Evolutionary conservation across 2,888 invertebrate genomes (phyloP).

Genomic region (Sinhomidia bicolor): DNA sequence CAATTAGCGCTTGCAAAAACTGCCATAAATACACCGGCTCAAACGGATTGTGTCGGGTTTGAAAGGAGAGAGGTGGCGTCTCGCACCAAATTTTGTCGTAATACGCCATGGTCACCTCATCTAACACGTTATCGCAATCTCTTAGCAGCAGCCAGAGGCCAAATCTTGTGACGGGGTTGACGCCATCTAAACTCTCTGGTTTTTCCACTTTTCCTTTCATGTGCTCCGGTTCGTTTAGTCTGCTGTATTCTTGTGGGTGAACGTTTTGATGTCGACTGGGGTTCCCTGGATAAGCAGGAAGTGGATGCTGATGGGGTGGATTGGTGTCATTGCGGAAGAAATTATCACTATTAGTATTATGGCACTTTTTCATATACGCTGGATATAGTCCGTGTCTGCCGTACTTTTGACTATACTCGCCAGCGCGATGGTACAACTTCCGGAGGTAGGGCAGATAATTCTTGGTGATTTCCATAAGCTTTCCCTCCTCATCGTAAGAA

Average conservation of each 20-base stretch:
- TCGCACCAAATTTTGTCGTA: slow-evolving; percentile 77
- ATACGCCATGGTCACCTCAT: slow-evolving; percentile 75
- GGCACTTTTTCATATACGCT: slow-evolving; percentile 67
- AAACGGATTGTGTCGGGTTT: slow-evolving; percentile 78
- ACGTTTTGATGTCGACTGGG: neutral
- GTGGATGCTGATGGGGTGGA: no score
- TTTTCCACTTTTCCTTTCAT: slow-evolving; percentile 67
- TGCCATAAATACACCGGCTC: slow-evolving; percentile 79
- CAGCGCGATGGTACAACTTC: slow-evolving; percentile 76
- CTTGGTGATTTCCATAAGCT: slow-evolving; percentile 55
- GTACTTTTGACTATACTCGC: slow-evolving; percentile 74
- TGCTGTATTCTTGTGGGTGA: slow-evolving; percentile 36
- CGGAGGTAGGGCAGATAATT: slow-evolving; percentile 65
- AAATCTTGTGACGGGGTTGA: slow-evolving; percentile 74
- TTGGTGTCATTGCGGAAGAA: no score
- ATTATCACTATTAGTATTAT: no score
- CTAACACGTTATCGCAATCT: slow-evolving; percentile 71
- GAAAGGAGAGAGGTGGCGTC: slow-evolving; percentile 75
- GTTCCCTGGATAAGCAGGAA: neutral
- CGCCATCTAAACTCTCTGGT: slow-evolving; percentile 69
- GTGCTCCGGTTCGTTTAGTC: slow-evolving; percentile 50
- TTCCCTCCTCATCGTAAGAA: slow-evolving; percentile 61
- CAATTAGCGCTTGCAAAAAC: slow-evolving; percentile 77
- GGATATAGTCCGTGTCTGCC: slow-evolving; percentile 75
- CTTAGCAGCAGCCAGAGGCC: slow-evolving; percentile 77